A percentile compares a stretch with the other conserved stretches of the same genome.
Conservation (phyloP, 2,113 vertebrate genomes). For the Heterotis niloticus region DNA sequence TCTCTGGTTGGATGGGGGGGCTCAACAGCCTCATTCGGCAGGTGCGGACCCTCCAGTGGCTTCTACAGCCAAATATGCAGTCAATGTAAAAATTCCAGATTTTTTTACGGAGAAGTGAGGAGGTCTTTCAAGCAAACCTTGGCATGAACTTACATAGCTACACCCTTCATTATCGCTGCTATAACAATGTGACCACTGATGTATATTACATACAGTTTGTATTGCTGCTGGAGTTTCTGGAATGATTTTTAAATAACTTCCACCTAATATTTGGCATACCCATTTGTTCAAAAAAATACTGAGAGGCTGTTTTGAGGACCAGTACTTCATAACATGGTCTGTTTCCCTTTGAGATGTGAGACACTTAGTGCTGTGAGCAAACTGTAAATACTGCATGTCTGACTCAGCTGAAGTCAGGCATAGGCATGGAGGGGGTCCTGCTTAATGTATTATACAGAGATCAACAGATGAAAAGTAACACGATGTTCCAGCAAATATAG, state of each 20-base stretch:
- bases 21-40: too few species aligned
- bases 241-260: background rate
- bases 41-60: too few species aligned
- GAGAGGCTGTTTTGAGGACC: constrained; percentile 10
- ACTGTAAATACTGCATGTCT: constrained; percentile 3
- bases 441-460: constrained; percentile 12
- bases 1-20: too few species aligned
- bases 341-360: constrained; percentile 4
- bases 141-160: too few species aligned
- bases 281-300: background rate
- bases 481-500: constrained; percentile 19
- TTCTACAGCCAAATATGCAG: too few species aligned
- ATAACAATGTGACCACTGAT: too few species aligned
- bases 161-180: too few species aligned
- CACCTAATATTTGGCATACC: too few species aligned
- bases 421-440: background rate
- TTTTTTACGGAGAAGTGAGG: too few species aligned
- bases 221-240: background rate
- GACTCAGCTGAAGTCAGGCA: constrained; percentile 4
- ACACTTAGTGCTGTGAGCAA: constrained; percentile 1
- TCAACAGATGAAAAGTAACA: background rate
- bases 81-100: too few species aligned
- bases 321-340: background rate
- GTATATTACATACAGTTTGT: background rate
- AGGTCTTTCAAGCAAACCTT: too few species aligned